These are phyloP conservation scores for Ascaphus truei DNA, from an alignment of 2,113 vertebrate genomes.

Conservation along the genomic window DNA sequence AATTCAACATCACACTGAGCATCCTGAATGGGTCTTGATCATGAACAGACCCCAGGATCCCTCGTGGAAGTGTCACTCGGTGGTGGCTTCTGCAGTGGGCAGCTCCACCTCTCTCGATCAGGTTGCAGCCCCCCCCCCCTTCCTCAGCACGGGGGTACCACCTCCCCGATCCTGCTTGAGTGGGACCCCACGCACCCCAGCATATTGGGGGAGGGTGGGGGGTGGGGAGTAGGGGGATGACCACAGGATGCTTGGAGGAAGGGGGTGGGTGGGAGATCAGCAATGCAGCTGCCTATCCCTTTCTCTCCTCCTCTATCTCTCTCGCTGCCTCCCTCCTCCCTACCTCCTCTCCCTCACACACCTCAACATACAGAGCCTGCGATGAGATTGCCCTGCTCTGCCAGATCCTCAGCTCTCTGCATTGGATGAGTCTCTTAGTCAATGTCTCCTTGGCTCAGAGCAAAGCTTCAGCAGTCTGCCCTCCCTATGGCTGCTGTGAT, in stretches of 20 bases:
- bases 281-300: conserved; percentile 39
- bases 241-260: background rate
- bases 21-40: conserved; percentile 23
- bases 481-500: background rate
- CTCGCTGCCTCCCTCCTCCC: background rate
- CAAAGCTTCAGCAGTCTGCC: background rate
- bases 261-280: conserved; percentile 10
- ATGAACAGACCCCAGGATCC: conserved; percentile 7
- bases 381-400: background rate
- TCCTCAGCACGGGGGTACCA: background rate
- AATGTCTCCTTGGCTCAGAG: conserved; percentile 7
- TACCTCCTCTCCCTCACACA: conserved; percentile 10
- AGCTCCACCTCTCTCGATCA: background rate
- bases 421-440: conserved; percentile 7
- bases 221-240: no score
- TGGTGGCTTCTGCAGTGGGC: background rate
- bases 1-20: background rate
- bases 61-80: conserved; percentile 15
- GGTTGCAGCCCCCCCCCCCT: conserved; percentile 14
- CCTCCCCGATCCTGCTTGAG: background rate
- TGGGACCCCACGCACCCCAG: conserved; percentile 27
- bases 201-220: conserved; percentile 41
- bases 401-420: conserved; percentile 4
- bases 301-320: background rate
- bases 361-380: conserved; percentile 1